Evolutionary conservation across 2,888 invertebrate genomes (phyloP).

Genomic region (Ecdyonurus torrentis): DNA sequence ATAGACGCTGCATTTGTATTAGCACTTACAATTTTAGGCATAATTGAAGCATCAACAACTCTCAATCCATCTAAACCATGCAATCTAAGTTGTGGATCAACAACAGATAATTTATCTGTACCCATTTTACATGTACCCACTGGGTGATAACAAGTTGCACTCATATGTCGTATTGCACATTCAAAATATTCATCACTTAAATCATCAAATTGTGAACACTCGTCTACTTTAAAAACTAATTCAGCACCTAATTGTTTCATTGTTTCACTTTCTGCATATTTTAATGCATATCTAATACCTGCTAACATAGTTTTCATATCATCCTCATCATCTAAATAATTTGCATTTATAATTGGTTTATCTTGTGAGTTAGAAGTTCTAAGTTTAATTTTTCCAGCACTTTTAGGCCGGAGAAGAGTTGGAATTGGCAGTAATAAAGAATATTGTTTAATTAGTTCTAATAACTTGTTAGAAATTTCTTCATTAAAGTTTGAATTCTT

Average conservation of each 20-base stretch:
- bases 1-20: conserved; percentile 1
- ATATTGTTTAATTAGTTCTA: not conserved
- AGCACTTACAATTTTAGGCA: conserved; percentile 1
- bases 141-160: conserved; percentile 18
- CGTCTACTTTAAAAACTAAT: conserved; percentile 37
- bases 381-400: conserved; percentile 49
- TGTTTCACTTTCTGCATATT: conserved; percentile 33
- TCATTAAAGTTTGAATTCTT: not conserved
- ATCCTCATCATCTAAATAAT: not conserved
- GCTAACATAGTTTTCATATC: not conserved
- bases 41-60: conserved; percentile 7
- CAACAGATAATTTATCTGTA: conserved; percentile 16
- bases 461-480: not conserved
- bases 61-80: conserved; percentile 2
- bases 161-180: conserved; percentile 1
- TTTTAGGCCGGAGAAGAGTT: conserved; percentile 52
- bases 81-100: conserved; percentile 13
- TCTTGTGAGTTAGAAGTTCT: conserved; percentile 47
- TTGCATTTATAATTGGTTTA: conserved; percentile 66
- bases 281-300: not conserved
- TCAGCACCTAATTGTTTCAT: conserved; percentile 38
- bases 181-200: not conserved
- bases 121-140: conserved; percentile 21
- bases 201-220: conserved; percentile 21
- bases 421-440: conserved; percentile 41